A percentile compares a stretch with the other conserved stretches of the same genome.
Conservation (phyloP, 2,113 vertebrate genomes). For the Vombatus ursinus region DNA sequence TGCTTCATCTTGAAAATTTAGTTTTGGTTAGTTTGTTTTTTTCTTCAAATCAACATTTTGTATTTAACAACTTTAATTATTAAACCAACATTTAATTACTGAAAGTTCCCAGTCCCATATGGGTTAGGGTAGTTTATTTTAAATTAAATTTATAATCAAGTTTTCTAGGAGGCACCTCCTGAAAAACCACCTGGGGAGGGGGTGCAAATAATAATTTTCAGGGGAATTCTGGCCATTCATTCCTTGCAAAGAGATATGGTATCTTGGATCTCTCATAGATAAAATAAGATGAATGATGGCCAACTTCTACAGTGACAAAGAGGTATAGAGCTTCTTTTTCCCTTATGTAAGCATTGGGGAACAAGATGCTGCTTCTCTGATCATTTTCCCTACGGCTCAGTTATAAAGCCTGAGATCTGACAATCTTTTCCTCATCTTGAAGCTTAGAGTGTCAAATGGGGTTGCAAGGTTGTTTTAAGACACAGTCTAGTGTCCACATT, state of each 20-base stretch:
- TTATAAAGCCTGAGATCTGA: background rate
- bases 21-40: slow-evolving; percentile 40
- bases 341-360: background rate
- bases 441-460: background rate
- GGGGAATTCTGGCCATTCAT: background rate
- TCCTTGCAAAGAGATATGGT: background rate
- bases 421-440: background rate
- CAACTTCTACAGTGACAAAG: background rate
- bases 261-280: background rate
- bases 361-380: background rate
- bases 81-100: background rate
- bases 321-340: background rate
- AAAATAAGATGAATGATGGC: background rate
- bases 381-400: background rate
- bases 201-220: background rate
- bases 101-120: background rate
- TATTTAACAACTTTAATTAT: background rate
- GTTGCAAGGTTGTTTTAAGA: background rate
- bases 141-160: background rate
- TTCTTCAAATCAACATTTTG: slow-evolving; percentile 25
- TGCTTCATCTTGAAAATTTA: background rate
- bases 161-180: background rate
- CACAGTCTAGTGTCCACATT: background rate
- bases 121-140: background rate
- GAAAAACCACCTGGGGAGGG: background rate